Evolutionary conservation across 1,140 invertebrate genomes (phyloP), one percentile per base, ranked within the genome.

Genomic region (Caerostris darwini): DNA sequence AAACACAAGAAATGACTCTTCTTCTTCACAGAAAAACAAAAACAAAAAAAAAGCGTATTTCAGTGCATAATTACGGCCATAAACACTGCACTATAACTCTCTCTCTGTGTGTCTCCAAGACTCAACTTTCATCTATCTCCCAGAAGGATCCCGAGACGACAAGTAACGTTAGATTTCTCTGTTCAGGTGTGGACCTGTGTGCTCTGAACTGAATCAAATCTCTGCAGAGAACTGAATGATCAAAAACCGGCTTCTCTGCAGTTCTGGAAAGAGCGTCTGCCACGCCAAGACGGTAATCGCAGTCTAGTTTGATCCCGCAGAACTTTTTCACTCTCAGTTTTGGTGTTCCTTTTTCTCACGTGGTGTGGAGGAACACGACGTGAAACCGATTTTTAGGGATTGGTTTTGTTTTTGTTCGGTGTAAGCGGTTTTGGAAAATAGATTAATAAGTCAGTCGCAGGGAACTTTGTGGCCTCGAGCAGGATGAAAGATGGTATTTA

Each of bases 371-470:
- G 69, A 71, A 19, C n/a, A 34, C 19, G 69, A 53, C 34, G 34
- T 34, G 34, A 34, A 34, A 34, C 34, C 34, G 34, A 34, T 34
- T 34, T 34, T 50, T 71, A 5, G 19, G 69, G 69, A 71, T 34
- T 19, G 69, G 19, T 19, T 71, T 19, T 19, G 34, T 50, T 71
- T 34, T 71, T 71, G 69, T 50, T 71, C 50, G 6, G 69, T 34
- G 69, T 34, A 34, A 34, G 34, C 34, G 34, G 34, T 19, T 71
- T 50, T 10, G 19, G 19, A 71, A 71, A 71, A 71, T 71, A 17
- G 69, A 71, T 71, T 71, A 71, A 12, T n/a, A 34, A 71, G 69
- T 71, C 69, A 71, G 69, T 71, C 69, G 69, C 50, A 34, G 69
- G 50, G 69, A 50, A 50, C 69, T 19, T 34, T 34, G 34, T 34